A percentile compares a stretch with the other conserved stretches of the same genome.
Conservation (phyloP, 2,113 vertebrate species). For the Anarhynchus alexandrinus region DNA sequence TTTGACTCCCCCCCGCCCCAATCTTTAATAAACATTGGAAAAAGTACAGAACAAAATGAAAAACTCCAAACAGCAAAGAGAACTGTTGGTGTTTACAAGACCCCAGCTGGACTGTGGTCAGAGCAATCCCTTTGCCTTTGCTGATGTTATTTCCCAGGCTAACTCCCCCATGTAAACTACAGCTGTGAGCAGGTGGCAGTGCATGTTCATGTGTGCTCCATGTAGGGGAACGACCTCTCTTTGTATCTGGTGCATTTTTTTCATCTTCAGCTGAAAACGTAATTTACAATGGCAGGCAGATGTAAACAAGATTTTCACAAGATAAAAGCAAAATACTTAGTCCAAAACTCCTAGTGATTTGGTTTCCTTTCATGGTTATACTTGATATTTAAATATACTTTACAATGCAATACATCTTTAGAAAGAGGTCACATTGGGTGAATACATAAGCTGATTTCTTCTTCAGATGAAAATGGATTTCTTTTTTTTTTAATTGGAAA, state of each 20-base stretch:
- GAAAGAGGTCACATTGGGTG: neutral
- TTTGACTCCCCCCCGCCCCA: neutral
- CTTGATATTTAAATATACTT: neutral
- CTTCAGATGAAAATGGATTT: neutral
- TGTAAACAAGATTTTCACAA: neutral
- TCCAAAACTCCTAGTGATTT: neutral
- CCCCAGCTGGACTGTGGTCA: neutral
- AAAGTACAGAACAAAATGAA: neutral
- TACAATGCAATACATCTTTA: neutral
- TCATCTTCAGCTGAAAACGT: neutral
- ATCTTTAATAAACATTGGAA: neutral
- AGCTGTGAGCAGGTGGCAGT: conserved; percentile 8
- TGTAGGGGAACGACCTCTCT: neutral
- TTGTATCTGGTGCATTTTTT: neutral
- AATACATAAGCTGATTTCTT: neutral
- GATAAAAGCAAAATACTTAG: neutral
- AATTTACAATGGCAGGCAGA: neutral
- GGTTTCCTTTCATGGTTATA: neutral
- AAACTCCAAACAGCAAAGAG: neutral
- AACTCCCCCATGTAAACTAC: neutral
- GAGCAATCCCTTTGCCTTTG: neutral
- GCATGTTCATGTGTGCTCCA: neutral
- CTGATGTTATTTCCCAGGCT: neutral
- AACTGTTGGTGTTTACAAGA: neutral
- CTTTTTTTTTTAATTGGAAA: neutral